These are phyloP conservation scores for Gorsachius goisagi DNA, from an alignment of 2,113 vertebrate genomes.

Conservation along the genomic window DNA sequence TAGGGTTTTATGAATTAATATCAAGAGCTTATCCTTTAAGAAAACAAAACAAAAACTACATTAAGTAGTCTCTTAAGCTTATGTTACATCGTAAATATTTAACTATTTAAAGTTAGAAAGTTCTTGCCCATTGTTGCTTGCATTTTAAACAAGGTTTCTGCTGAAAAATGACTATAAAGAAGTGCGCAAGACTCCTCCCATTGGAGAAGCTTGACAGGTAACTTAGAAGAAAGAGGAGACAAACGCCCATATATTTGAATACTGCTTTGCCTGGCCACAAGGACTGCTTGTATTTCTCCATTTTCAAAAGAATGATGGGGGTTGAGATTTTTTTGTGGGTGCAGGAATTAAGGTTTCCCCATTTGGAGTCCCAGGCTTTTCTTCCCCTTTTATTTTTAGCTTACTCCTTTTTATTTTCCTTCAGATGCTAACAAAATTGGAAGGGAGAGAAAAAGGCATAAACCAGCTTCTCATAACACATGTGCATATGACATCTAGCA, in stretches of 20 bases:
- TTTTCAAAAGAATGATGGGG: background rate
- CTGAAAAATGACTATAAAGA: background rate
- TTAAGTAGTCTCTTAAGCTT: background rate
- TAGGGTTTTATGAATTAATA: background rate
- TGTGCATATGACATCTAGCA: background rate
- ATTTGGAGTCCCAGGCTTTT: background rate
- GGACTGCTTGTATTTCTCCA: background rate
- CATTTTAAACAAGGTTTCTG: background rate
- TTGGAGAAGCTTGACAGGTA: background rate
- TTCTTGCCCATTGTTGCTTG: background rate
- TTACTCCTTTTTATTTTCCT: background rate
- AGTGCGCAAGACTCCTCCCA: background rate
- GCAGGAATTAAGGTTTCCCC: background rate
- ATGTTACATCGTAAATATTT: background rate
- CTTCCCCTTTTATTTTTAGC: rapidly evolving
- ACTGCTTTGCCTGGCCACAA: background rate
- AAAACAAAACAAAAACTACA: background rate
- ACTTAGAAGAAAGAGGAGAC: background rate
- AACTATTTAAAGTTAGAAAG: background rate
- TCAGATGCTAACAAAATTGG: background rate
- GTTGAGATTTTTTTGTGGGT: background rate
- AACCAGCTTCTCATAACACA: background rate
- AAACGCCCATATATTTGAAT: background rate
- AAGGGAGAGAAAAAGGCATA: background rate
- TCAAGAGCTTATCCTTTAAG: background rate